phyloP scores from a whole-genome alignment of 2,888 invertebrate species.

The Cacoxenus indagator region DNA sequence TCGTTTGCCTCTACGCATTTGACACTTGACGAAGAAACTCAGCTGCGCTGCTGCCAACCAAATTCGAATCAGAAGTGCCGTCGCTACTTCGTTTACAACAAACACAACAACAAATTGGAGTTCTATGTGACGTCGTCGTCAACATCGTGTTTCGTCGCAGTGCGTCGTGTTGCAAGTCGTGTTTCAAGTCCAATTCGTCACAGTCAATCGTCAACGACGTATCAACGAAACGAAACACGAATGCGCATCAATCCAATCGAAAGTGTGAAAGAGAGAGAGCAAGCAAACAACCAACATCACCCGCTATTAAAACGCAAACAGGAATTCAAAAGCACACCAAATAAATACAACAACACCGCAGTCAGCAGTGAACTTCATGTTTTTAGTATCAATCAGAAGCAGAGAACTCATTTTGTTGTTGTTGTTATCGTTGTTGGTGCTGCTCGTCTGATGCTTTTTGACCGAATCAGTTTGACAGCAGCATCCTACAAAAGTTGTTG shows the following conservation, averaged over 20 bases:
- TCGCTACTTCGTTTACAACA: slow-evolving; percentile 57
- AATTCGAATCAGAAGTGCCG: slow-evolving; percentile 63
- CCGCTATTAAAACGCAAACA: no score
- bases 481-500: slow-evolving; percentile 24
- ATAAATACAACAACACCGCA: slow-evolving; percentile 27
- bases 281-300: slow-evolving; percentile 10
- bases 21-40: slow-evolving; percentile 26
- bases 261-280: neutral
- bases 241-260: no score
- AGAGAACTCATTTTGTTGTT: slow-evolving; percentile 32
- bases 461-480: slow-evolving; percentile 62
- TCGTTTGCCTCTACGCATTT: slow-evolving; percentile 25
- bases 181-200: slow-evolving; percentile 45
- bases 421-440: slow-evolving; percentile 42
- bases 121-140: slow-evolving; percentile 37
- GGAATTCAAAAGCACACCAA: slow-evolving; percentile 23
- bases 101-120: slow-evolving; percentile 14
- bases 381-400: slow-evolving; percentile 60
- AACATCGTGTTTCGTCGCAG: slow-evolving; percentile 40
- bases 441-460: slow-evolving; percentile 49
- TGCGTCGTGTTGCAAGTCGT: slow-evolving; percentile 24
- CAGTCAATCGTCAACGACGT: neutral
- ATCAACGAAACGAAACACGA: slow-evolving; percentile 11
- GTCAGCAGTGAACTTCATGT: slow-evolving; percentile 54
- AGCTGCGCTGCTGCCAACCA: slow-evolving; percentile 53